Evolutionary conservation across 2,888 invertebrate species (phyloP).

Genomic region (Coremacera marginata): DNA sequence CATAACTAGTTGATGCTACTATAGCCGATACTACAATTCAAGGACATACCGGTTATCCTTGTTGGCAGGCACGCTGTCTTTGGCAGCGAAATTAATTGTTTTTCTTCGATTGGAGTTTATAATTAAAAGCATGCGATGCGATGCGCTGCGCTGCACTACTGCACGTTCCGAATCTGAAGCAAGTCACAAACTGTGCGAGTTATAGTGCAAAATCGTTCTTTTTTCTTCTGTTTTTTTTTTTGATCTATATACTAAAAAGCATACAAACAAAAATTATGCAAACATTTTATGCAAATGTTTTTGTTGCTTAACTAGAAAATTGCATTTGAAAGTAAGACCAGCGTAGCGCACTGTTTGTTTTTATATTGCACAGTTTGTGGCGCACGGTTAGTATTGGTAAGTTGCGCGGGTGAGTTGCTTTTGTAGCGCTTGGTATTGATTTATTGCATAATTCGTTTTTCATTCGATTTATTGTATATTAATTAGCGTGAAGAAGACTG

Average conservation of each 20-base stretch:
- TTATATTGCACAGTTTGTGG: background rate
- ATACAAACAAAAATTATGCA: conserved; percentile 14
- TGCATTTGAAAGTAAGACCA: background rate
- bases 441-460: conserved; percentile 19
- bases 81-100: conserved; percentile 19
- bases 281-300: conserved; percentile 26
- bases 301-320: conserved; percentile 17
- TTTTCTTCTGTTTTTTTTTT: background rate
- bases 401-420: background rate
- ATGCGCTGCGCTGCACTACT: no score
- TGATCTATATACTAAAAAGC: background rate
- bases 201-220: background rate
- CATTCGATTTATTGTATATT: conserved; percentile 20
- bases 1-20: no score
- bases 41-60: background rate
- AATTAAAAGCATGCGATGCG: background rate
- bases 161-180: background rate
- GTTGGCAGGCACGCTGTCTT: background rate
- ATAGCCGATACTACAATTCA: background rate
- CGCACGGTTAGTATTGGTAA: no score
- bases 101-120: conserved; percentile 18
- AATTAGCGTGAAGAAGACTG: background rate
- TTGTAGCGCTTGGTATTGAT: background rate
- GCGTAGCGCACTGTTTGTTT: background rate
- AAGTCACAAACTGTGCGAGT: conserved; percentile 6